Conservation (phyloP, 2,113 vertebrate genomes). For the Campylomormyrus tamandua region DNA sequence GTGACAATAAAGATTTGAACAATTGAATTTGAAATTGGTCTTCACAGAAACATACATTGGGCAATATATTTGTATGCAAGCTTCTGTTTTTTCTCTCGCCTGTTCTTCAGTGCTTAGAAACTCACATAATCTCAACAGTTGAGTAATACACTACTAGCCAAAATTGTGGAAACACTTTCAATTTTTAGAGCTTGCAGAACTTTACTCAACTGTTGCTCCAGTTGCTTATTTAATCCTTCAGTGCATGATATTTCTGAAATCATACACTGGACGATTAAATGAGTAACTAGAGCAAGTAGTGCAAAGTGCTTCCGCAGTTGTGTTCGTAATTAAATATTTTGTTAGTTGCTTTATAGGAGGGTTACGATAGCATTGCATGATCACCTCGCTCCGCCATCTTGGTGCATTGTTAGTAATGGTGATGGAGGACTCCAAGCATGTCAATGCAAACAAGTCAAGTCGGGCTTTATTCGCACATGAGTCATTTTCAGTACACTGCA, state of each 20-base stretch:
- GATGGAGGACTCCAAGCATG: no score
- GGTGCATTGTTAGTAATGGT: no score
- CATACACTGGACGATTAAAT: no score
- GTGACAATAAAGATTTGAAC: no score
- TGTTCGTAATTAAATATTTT: background rate
- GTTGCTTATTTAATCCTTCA: no score
- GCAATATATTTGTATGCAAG: background rate
- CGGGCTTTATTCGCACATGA: background rate
- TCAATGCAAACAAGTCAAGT: background rate
- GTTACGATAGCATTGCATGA: background rate
- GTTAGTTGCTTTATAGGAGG: background rate
- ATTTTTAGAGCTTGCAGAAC: background rate
- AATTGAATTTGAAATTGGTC: no score
- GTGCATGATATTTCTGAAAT: background rate
- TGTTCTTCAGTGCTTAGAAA: background rate
- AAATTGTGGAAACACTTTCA: background rate
- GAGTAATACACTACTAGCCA: background rate
- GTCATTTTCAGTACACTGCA: background rate
- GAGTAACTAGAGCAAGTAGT: background rate
- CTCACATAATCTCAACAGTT: background rate
- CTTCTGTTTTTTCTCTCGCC: background rate
- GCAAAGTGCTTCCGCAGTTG: background rate
- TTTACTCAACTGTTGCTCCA: no score
- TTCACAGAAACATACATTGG: background rate
- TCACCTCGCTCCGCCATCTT: no score